These are phyloP conservation scores for Orchestia grillus DNA, from an alignment of 1,140 invertebrate species.

Conservation along the genomic window DNA sequence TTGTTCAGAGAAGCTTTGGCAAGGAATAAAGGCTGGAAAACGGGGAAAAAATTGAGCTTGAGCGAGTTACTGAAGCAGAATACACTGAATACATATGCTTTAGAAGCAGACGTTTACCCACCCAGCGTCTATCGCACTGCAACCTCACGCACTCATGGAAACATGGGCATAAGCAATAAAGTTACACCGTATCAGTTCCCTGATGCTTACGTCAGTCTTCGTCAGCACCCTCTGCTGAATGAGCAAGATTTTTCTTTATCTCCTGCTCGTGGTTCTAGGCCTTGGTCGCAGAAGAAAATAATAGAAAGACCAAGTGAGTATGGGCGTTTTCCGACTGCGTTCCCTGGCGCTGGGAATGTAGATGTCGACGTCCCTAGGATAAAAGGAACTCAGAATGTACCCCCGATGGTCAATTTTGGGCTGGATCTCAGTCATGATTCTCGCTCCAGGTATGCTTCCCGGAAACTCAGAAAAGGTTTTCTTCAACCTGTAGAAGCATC, in stretches of 20 bases:
- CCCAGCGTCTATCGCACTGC: background rate
- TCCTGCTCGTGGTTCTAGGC: background rate
- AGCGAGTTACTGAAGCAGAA: background rate
- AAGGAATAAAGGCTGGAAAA: background rate
- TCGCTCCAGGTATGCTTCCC: background rate
- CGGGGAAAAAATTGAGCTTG: background rate
- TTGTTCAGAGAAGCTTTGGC: background rate
- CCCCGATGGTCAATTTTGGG: background rate
- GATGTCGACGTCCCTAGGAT: background rate
- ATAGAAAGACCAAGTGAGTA: background rate
- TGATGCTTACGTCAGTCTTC: background rate
- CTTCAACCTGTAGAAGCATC: background rate
- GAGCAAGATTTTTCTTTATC: background rate
- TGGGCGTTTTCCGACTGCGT: background rate
- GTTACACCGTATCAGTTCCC: background rate
- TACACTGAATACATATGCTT: background rate
- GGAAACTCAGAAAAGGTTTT: background rate
- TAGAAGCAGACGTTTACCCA: background rate
- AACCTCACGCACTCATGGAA: background rate
- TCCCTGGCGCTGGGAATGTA: background rate
- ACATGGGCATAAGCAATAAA: background rate
- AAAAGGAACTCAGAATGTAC: background rate
- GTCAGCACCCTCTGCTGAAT: background rate
- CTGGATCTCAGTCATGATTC: background rate
- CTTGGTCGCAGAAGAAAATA: background rate